phyloP scores from a whole-genome alignment of 2,888 invertebrate species.

The Drosophila austrosaltans region DNA sequence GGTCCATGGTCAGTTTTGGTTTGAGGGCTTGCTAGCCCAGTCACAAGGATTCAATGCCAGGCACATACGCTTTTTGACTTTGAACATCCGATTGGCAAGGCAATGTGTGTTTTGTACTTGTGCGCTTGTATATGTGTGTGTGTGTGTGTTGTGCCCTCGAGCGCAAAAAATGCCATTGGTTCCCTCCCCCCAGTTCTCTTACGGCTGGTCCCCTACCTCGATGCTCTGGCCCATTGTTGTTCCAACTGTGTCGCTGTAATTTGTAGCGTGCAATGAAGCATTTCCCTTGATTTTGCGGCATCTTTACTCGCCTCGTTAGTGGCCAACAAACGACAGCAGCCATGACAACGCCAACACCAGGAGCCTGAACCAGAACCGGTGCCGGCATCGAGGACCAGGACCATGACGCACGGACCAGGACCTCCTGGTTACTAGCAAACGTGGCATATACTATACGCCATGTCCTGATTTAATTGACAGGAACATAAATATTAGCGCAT shows the following conservation, averaged over 20 bases:
- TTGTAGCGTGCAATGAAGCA: constrained; percentile 80
- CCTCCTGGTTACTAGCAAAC: constrained; percentile 43
- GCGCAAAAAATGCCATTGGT: constrained; percentile 75
- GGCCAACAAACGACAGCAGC: constrained; percentile 79
- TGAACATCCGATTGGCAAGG: constrained; percentile 77
- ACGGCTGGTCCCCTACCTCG: constrained; percentile 29
- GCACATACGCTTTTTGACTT: constrained; percentile 78
- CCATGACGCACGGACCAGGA: constrained; percentile 21
- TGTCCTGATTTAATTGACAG: constrained; percentile 83
- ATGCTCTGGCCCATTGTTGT: constrained; percentile 71
- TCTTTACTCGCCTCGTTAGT: constrained; percentile 81
- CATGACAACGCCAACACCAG: constrained; percentile 70
- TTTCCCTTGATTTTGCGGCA: constrained; percentile 81
- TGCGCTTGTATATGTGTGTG: constrained; percentile 26
- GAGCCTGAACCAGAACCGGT: constrained; percentile 11
- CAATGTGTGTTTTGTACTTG: constrained; percentile 46
- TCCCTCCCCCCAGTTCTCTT: constrained; percentile 2
- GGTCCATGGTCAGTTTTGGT: constrained; percentile 35
- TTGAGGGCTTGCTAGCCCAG: constrained; percentile 20
- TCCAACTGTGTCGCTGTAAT: constrained; percentile 79
- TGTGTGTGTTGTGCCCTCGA: constrained; percentile 66
- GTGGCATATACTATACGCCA: constrained; percentile 52
- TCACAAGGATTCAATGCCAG: constrained; percentile 63
- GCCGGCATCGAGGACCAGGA: constrained; percentile 26
- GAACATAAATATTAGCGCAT: constrained; percentile 82